phyloP scores from a whole-genome alignment of 2,797 vertebrate species.

The Sebastes cheni region DNA sequence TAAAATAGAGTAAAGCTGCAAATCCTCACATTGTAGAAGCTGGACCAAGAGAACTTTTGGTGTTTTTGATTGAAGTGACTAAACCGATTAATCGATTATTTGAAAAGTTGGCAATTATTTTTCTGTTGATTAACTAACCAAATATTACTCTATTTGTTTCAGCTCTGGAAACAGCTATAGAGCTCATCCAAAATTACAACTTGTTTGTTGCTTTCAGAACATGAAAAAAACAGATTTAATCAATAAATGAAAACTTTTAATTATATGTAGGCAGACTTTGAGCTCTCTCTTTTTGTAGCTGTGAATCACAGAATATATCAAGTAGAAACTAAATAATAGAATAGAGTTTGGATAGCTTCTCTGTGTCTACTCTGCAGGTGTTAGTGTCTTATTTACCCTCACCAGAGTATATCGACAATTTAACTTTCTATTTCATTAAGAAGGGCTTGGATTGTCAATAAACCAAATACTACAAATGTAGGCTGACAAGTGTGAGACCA shows the following conservation, averaged over 20 bases:
- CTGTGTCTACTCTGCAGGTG: not conserved
- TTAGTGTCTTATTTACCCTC: not conserved
- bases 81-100: not conserved
- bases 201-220: not conserved
- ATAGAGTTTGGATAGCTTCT: not conserved
- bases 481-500: not conserved
- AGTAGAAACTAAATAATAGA: not conserved
- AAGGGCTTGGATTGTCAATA: not conserved
- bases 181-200: not conserved
- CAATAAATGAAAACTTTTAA: not conserved
- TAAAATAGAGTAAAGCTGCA: not conserved
- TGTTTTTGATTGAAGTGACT: not conserved
- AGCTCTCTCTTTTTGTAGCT: not conserved
- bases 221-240: not conserved
- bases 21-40: not conserved
- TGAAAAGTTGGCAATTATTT: no score
- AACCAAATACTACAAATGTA: not conserved
- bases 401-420: not conserved
- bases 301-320: not conserved
- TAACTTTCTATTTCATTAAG: not conserved
- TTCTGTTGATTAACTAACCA: not conserved
- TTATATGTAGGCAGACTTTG: not conserved
- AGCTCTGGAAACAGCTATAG: not conserved
- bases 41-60: not conserved
- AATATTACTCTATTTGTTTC: not conserved